Evolutionary conservation across 1,140 invertebrate genomes (phyloP), one percentile per base, ranked within the genome.

Genomic region (Heliconius nattereri): DNA sequence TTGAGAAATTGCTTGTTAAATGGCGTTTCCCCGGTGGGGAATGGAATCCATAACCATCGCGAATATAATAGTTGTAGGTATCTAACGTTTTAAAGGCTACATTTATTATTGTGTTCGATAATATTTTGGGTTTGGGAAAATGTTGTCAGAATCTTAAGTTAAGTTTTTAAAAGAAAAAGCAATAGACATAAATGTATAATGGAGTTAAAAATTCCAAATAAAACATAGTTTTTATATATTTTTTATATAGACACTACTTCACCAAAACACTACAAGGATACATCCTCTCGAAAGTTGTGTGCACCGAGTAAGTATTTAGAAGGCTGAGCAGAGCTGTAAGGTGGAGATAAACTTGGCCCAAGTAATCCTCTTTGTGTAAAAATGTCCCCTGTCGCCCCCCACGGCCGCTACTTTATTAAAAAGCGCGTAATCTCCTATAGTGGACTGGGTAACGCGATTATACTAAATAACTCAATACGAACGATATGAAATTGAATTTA

Each of bases 341-440:
- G 92, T 92, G 87, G 85, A 91, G 92, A 94, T 94, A 94, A 94
- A 94, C 92, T 86, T 78, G 89, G 87, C 87, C 90, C 83, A 88
- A 93, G 89, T 94, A 94, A 94, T 94, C 92, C 92, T 88, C 91
- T 93, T 93, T 93, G 91, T 94, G 88, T 90, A 94, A 94, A 94
- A 94, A 94, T 92, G 92, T 93, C 91, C 92, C 90, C 89, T 86
- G 87, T 89, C 89, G 85, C 89, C 91, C 90, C 91, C 91, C 87
- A 85, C 86, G 82, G 87, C 89, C 85, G 83, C 84, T 85, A 92
- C 91, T 92, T 94, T 92, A 94, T 94, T 94, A 94, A 94, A 94
- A 94, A 93, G 90, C 90, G 86, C 85, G 91, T 94, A 94, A 93
- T 92, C 92, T 88, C 83, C 88, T 90, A 90, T 93, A 93, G 90